Conservation (phyloP, 1,140 invertebrate genomes). For the Aricia agestis region DNA sequence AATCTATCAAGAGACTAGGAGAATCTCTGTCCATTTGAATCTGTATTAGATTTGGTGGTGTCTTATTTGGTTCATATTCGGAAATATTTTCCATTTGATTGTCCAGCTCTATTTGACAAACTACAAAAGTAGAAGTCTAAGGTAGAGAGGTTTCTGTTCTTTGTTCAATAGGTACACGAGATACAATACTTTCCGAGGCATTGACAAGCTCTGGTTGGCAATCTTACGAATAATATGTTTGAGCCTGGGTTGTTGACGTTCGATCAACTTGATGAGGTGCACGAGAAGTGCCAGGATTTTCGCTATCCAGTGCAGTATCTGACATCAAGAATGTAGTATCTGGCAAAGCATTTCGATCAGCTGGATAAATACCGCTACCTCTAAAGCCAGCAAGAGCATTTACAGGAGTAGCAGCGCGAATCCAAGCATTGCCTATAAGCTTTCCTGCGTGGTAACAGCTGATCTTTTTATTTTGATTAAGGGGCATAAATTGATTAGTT, state of each 20-base stretch:
- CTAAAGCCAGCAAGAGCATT: slow-evolving; percentile 13
- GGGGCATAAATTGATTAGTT: slow-evolving; percentile 36
- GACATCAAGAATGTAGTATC: slow-evolving; percentile 12
- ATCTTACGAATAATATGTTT: neutral
- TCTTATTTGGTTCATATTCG: slow-evolving; percentile 22
- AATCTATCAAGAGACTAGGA: slow-evolving; percentile 28
- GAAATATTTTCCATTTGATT: slow-evolving; percentile 20
- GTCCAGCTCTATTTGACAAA: neutral
- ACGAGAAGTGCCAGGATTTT: neutral
- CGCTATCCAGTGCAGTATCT: slow-evolving; percentile 7
- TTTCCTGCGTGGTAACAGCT: slow-evolving; percentile 21
- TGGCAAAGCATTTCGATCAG: slow-evolving; percentile 17
- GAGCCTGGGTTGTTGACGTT: slow-evolving; percentile 10
- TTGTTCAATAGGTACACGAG: too few relatives aligned
- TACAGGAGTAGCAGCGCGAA: slow-evolving; percentile 18
- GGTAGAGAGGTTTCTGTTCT: slow-evolving; percentile 19
- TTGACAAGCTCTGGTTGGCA: slow-evolving; percentile 1
- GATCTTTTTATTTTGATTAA: slow-evolving; percentile 29
- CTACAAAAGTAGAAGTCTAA: slow-evolving; percentile 19
- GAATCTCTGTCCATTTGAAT: slow-evolving; percentile 26
- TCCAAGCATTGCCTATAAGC: slow-evolving; percentile 25
- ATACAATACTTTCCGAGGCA: too few relatives aligned
- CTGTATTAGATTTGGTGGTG: slow-evolving; percentile 21
- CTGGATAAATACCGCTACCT: slow-evolving; percentile 5
- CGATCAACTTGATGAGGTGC: neutral